Percentiles rank a stretch among this genome's conserved stretches.
Evolutionary conservation across 1,140 invertebrate species (phyloP).

Genomic region (Nasonia longicornis): DNA sequence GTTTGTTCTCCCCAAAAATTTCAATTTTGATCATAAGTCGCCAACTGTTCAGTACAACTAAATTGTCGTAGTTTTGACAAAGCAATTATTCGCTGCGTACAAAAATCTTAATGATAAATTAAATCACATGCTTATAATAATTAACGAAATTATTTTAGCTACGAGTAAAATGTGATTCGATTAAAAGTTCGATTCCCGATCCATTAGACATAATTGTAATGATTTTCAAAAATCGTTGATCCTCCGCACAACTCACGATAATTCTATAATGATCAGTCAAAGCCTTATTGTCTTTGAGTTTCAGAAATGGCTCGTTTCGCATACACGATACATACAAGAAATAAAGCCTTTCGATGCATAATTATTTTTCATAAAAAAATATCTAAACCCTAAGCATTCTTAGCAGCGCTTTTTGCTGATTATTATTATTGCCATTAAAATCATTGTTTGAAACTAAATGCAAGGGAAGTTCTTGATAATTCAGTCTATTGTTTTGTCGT

Average conservation of each 20-base stretch:
- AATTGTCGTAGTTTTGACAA: background rate
- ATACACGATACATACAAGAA: background rate
- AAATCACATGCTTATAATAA: background rate
- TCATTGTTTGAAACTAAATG: conserved; percentile 3
- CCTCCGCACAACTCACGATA: conserved; percentile 5
- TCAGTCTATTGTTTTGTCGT: conserved; percentile 26
- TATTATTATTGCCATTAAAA: conserved; percentile 22
- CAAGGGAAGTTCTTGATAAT: conserved; percentile 1
- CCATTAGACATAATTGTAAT: background rate
- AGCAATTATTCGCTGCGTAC: background rate
- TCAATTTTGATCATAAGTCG: background rate
- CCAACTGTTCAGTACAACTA: background rate
- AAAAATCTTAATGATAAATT: background rate
- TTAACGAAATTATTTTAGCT: background rate
- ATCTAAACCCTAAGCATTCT: background rate
- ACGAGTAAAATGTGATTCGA: conserved; percentile 28
- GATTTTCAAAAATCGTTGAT: conserved; percentile 6
- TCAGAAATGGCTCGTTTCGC: conserved; percentile 7
- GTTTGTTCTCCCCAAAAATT: background rate
- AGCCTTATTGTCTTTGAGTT: conserved; percentile 47
- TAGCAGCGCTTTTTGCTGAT: background rate
- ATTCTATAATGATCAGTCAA: conserved; percentile 43
- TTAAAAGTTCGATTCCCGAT: background rate
- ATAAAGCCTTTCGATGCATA: conserved; percentile 11
- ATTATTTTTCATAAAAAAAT: conserved; percentile 12